Conservation (phyloP, 2,797 vertebrate genomes). For the Premnoplex brunnescens region DNA sequence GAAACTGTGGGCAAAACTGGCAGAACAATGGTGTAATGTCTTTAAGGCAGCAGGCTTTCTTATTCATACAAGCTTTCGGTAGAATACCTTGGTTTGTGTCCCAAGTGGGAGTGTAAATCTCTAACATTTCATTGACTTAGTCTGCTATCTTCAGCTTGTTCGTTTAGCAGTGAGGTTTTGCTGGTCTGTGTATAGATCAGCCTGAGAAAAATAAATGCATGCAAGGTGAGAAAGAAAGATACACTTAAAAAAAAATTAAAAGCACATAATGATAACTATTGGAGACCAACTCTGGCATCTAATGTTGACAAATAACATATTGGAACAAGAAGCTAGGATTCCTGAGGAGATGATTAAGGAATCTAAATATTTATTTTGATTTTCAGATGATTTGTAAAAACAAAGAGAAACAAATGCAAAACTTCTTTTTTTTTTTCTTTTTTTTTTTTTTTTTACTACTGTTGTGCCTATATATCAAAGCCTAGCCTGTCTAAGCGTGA, state of each 20-base stretch:
- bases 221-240: not conserved
- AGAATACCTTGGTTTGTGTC: not conserved
- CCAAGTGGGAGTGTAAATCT: not conserved
- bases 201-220: not conserved
- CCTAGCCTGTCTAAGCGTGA: not conserved
- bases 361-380: not conserved
- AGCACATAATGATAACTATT: not conserved
- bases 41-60: not conserved
- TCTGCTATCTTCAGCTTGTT: not conserved
- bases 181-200: not conserved
- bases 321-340: not conserved
- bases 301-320: not conserved
- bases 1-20: not conserved
- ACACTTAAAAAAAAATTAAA: not conserved
- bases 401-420: not conserved
- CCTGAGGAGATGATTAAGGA: not conserved
- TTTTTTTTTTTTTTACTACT: not conserved
- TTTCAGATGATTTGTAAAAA: not conserved
- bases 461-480: not conserved
- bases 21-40: not conserved
- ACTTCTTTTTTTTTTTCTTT: not conserved
- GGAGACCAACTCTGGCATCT: not conserved
- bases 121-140: not conserved
- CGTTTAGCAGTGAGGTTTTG: not conserved
- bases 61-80: not conserved